These are phyloP conservation scores for Falco peregrinus DNA, from an alignment of 2,797 vertebrate genomes.

Conservation along the genomic window DNA sequence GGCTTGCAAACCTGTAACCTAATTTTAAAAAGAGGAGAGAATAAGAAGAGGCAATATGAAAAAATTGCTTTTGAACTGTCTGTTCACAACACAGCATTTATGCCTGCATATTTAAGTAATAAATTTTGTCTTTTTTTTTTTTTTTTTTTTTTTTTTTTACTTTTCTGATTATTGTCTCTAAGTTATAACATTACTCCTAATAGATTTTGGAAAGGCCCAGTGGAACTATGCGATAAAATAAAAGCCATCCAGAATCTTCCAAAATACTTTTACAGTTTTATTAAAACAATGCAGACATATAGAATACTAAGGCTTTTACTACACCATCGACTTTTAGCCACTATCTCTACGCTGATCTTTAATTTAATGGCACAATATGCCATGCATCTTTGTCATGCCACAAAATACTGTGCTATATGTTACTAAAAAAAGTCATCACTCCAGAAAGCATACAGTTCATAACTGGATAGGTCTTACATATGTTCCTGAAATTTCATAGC, in stretches of 20 bases:
- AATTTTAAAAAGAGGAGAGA: constrained; percentile 6
- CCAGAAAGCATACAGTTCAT: neutral
- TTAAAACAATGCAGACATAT: neutral
- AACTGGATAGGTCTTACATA: neutral
- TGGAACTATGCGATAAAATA: neutral
- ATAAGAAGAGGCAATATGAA: neutral
- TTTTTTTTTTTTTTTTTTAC: neutral
- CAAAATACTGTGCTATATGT: neutral
- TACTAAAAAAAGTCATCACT: neutral
- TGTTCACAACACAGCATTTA: neutral
- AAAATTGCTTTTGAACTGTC: neutral
- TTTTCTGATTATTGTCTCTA: neutral
- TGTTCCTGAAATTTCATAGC: neutral
- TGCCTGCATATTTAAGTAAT: neutral
- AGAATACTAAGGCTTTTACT: neutral
- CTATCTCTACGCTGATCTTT: neutral
- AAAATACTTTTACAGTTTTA: neutral
- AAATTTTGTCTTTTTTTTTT: neutral
- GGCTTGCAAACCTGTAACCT: constrained; percentile 70
- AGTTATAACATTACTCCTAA: neutral
- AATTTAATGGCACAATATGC: neutral
- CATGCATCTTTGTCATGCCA: neutral
- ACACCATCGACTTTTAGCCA: neutral
- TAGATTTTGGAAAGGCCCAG: neutral
- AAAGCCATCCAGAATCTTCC: neutral